Evolutionary conservation across 2,888 invertebrate genomes (phyloP).

Genomic region (Troglohyphantes excavatus): DNA sequence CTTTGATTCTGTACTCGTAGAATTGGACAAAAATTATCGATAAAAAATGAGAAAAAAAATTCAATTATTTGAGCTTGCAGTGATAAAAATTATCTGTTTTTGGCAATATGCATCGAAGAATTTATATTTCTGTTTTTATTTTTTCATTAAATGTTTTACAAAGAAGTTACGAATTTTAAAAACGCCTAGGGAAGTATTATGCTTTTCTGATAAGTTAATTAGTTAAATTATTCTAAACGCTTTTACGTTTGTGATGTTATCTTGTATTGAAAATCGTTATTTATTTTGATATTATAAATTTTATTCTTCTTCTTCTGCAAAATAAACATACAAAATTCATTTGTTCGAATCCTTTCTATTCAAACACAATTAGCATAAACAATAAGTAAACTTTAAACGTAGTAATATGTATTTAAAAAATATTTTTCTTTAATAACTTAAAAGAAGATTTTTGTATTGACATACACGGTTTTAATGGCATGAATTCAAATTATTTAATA

Average conservation of each 20-base stretch:
- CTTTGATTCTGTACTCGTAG: slow-evolving; percentile 37
- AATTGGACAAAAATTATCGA: slow-evolving; percentile 37
- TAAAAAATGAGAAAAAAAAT: background rate
- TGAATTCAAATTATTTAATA: no score
- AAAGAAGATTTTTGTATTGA: no score
- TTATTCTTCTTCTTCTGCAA: no score
- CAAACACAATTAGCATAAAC: no score
- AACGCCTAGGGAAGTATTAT: background rate
- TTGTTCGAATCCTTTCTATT: no score
- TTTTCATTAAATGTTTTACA: background rate
- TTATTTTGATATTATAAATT: background rate
- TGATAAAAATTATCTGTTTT: background rate
- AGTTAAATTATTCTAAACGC: background rate
- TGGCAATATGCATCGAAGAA: background rate
- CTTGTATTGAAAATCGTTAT: background rate
- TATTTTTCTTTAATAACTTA: no score
- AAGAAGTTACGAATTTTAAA: background rate
- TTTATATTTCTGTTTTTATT: background rate
- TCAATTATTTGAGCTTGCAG: background rate
- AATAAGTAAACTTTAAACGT: no score
- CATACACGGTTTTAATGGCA: no score
- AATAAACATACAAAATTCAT: no score
- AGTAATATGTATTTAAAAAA: no score
- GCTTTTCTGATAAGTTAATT: background rate
- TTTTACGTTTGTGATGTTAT: background rate